Conservation (phyloP, 1,140 invertebrate genomes). For the Drosophila virilis region DNA sequence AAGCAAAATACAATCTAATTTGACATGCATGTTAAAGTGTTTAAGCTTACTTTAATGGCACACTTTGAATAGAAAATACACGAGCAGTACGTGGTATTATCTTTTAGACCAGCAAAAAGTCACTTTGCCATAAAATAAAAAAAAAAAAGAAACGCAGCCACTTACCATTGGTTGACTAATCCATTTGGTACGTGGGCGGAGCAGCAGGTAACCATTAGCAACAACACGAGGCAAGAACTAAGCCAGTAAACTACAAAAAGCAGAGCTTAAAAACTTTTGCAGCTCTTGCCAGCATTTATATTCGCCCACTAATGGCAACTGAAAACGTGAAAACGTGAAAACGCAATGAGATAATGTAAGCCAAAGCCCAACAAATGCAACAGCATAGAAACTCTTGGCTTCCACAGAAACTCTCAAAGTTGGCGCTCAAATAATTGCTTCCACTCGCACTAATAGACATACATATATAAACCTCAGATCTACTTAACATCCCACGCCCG, state of each 20-base stretch:
- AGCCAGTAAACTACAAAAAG: constrained; percentile 14
- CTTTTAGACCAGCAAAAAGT: neutral
- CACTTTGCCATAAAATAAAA: neutral
- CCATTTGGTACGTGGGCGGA: neutral
- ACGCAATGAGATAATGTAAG: constrained; percentile 62
- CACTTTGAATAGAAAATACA: neutral
- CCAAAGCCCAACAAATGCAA: constrained; percentile 23
- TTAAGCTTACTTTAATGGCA: too few species aligned
- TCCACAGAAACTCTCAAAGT: constrained; percentile 40
- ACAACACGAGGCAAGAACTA: constrained; percentile 7
- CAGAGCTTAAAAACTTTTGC: constrained; percentile 19
- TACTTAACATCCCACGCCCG: neutral
- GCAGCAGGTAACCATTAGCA: constrained; percentile 30
- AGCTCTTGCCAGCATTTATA: constrained; percentile 22
- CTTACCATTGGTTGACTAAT: constrained; percentile 13
- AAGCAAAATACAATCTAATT: neutral
- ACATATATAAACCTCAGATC: neutral
- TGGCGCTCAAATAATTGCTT: constrained; percentile 74
- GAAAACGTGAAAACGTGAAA: constrained; percentile 37
- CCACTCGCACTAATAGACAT: constrained; percentile 55
- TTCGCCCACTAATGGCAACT: constrained; percentile 35
- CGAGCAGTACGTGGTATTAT: neutral
- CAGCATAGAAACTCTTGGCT: constrained; percentile 29
- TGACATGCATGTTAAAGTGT: neutral
- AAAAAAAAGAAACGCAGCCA: constrained; percentile 5